Conservation (phyloP, 1,140 invertebrate species). For the Ditylenchus dipsaci region DNA sequence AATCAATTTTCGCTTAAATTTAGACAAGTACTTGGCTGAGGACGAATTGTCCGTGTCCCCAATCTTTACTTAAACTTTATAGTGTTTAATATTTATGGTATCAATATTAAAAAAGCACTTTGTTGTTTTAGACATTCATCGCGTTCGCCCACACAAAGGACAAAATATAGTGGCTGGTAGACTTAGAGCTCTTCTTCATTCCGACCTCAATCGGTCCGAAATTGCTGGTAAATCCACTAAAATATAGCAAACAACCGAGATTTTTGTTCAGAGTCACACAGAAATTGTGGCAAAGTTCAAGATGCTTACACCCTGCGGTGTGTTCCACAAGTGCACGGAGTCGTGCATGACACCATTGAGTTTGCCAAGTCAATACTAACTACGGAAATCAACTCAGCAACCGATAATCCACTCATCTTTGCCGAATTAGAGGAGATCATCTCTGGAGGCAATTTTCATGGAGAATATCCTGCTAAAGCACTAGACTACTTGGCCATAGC, state of each 20-base stretch:
- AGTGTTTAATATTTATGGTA: too few species aligned
- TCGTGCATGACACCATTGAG: conserved; percentile 70
- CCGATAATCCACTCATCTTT: conserved; percentile 73
- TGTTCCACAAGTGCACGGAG: conserved; percentile 68
- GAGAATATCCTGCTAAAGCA: conserved; percentile 73
- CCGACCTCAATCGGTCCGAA: conserved; percentile 68
- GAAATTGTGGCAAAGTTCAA: conserved; percentile 71
- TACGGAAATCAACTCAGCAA: conserved; percentile 71
- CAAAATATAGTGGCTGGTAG: conserved; percentile 67
- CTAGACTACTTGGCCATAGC: conserved; percentile 71
- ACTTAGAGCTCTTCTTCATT: conserved; percentile 68
- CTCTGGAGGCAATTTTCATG: conserved; percentile 70
- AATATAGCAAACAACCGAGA: conserved; percentile 59
- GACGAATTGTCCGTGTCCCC: conserved; percentile 32
- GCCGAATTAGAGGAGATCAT: conserved; percentile 69
- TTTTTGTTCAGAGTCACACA: conserved; percentile 61
- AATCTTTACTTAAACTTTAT: too few species aligned
- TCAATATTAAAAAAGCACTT: too few species aligned
- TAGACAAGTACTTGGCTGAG: background rate
- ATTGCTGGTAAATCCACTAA: conserved; percentile 61
- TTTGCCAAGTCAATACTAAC: conserved; percentile 67
- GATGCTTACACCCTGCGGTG: conserved; percentile 73
- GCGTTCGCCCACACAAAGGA: conserved; percentile 68
- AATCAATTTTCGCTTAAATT: too few species aligned
- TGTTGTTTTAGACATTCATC: conserved; percentile 71